Conservation (phyloP, 2,888 invertebrate species). For the Hyles lineata region DNA sequence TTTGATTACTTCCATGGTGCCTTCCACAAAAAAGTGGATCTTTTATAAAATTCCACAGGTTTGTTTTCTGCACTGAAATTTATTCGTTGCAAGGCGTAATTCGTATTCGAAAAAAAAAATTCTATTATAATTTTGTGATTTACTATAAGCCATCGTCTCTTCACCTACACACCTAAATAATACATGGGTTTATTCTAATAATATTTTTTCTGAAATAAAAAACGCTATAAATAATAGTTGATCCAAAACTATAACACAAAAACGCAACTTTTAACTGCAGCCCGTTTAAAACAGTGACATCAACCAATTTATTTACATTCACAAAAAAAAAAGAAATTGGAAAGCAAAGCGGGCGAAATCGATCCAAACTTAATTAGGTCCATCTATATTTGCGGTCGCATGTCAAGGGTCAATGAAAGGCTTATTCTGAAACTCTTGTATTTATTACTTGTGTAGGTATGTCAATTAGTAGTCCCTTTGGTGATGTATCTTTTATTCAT, state of each 20-base stretch:
- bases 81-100: too few species aligned
- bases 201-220: neutral
- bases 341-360: conserved; percentile 54
- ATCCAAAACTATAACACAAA: neutral
- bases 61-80: too few species aligned
- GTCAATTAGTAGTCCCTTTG: conserved; percentile 14
- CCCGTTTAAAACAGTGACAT: conserved; percentile 14
- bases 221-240: neutral
- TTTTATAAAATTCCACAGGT: too few species aligned
- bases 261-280: neutral
- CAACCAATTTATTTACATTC: conserved; percentile 39
- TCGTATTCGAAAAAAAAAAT: too few species aligned
- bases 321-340: conserved; percentile 41
- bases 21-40: too few species aligned
- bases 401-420: conserved; percentile 41
- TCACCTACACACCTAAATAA: neutral
- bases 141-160: too few species aligned
- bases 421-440: conserved; percentile 42
- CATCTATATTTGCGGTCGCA: conserved; percentile 60
- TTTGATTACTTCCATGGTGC: too few species aligned
- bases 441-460: conserved; percentile 29
- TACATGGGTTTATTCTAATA: neutral
- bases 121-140: too few species aligned
- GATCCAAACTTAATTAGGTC: conserved; percentile 63
- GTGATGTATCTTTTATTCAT: conserved; percentile 28